A percentile compares a stretch with the other conserved stretches of the same genome.
These are phyloP conservation scores for Datnioides undecimradiatus DNA, from an alignment of 2,113 vertebrate genomes.

Conservation along the genomic window DNA sequence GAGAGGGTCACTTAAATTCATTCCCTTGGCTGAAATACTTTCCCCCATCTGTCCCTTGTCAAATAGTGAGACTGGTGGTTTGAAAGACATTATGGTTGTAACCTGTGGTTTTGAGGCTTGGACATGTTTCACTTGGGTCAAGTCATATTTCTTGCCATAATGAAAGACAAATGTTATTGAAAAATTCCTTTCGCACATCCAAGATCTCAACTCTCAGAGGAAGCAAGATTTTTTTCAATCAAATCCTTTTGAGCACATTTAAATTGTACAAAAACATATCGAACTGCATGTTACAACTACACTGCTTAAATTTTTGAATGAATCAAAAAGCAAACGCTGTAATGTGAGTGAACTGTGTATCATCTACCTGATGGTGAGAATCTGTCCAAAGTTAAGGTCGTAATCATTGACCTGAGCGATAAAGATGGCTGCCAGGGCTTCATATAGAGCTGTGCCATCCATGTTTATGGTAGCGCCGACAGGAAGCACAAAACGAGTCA, in stretches of 20 bases:
- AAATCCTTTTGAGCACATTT: neutral
- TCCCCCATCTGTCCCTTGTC: neutral
- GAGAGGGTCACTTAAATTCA: slow-evolving; percentile 3
- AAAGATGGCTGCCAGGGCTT: slow-evolving; percentile 97
- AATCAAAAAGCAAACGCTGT: neutral
- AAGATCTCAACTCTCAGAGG: neutral
- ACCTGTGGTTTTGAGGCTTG: slow-evolving; percentile 25
- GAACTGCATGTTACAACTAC: neutral
- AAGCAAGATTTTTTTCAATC: neutral
- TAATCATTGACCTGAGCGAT: slow-evolving; percentile 97
- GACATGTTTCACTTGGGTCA: neutral
- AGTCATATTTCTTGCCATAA: slow-evolving; percentile 3
- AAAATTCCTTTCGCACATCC: neutral
- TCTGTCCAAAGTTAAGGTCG: slow-evolving; percentile 95
- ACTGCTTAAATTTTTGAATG: too few species aligned
- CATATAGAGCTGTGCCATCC: slow-evolving; percentile 96
- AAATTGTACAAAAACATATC: too few species aligned
- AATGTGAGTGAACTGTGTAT: neutral
- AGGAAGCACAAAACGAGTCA: slow-evolving; percentile 95
- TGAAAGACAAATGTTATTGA: neutral
- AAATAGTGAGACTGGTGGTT: slow-evolving; percentile 10
- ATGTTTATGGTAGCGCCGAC: slow-evolving; percentile 98
- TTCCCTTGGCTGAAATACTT: slow-evolving; percentile 3
- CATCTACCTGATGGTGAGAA: slow-evolving; percentile 95
- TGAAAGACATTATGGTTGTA: neutral